phyloP scores from a whole-genome alignment of 1,140 invertebrate genomes.

The Brachionus angularis region DNA sequence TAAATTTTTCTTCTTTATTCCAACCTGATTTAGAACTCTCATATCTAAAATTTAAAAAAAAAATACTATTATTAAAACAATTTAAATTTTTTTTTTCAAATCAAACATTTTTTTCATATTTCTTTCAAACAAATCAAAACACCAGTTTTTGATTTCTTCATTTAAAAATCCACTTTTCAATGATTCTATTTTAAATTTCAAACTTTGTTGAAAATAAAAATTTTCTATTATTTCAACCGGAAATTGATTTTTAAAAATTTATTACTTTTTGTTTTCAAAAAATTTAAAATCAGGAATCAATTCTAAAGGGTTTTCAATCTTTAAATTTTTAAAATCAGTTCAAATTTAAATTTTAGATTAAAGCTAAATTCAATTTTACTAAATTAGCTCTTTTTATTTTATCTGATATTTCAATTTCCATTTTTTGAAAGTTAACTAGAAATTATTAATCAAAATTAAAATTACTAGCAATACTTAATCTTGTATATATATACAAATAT shows the following conservation, averaged over 20 bases:
- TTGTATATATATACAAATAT: neutral
- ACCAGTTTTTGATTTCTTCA: slow-evolving; percentile 61
- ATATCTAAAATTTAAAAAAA: slow-evolving; percentile 61
- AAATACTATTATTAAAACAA: too few relatives aligned
- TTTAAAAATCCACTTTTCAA: slow-evolving; percentile 56
- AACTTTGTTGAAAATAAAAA: too few relatives aligned
- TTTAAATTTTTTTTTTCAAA: neutral
- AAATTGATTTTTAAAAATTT: too few relatives aligned
- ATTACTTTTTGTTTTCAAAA: neutral
- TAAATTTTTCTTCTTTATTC: slow-evolving; percentile 64
- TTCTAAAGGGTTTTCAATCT: slow-evolving; percentile 37
- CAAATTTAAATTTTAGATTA: neutral
- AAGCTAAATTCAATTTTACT: slow-evolving; percentile 4
- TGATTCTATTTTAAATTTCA: slow-evolving; percentile 56
- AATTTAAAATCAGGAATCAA: neutral
- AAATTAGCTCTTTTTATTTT: slow-evolving; percentile 13
- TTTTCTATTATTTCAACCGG: too few relatives aligned
- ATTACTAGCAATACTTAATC: too few relatives aligned
- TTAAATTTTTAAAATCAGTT: neutral
- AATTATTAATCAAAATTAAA: too few relatives aligned
- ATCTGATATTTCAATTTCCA: neutral
- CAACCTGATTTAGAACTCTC: slow-evolving; percentile 69
- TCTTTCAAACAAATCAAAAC: slow-evolving; percentile 64
- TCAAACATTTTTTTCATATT: slow-evolving; percentile 64
- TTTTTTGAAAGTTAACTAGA: too few relatives aligned